Evolutionary conservation across 2,797 vertebrate species (phyloP), one percentile per base, ranked within the genome.

Genomic region (Pitangus sulphuratus): DNA sequence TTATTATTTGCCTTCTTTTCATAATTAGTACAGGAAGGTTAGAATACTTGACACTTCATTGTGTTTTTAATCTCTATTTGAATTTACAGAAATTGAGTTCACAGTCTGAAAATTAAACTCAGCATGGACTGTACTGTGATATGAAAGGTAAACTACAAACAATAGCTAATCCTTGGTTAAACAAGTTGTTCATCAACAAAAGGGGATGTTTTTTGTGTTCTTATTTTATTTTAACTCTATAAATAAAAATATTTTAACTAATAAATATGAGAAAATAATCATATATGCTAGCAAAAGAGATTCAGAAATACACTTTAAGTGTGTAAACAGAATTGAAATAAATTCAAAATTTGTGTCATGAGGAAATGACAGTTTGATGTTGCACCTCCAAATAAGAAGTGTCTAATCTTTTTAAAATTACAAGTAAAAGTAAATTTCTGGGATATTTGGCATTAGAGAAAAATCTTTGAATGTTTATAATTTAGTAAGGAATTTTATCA

Each of bases 171-270:
- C 12, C 21, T 71, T 50, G 6, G 15, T 91, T 82, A 74, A 69
- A 61, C 17, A 70, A 69, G 14, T 22, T 50, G n/a, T 74, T 17
- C 8, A 84, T 66, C 44, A 70, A n/a, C 2, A 21, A 86, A 80
- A 44, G 9, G 2, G 12, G 3, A 11, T n/a, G 0, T 3, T 24
- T 70, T 57, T 30, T 28, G 26, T 72, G 5, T 30, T 9, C 11
- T 78, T 28, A 15, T 18, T 19, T n/a, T 54, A 30, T 64, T 90
- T 88, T 92, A 50, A 1, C 13, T 58, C 1, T 14, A 3, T 8
- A 33, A 1, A 4, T 33, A 21, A 69, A 70, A 48, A n/a, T 0
- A 19, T 24, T 79, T 61, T 71, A 72, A 35, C 13, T 2, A 37
- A 45, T 8, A 62, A 65, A 69, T 69, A 31, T 22, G 3, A 33